phyloP scores from a whole-genome alignment of 2,888 invertebrate genomes.

The Agrotis clavis region DNA sequence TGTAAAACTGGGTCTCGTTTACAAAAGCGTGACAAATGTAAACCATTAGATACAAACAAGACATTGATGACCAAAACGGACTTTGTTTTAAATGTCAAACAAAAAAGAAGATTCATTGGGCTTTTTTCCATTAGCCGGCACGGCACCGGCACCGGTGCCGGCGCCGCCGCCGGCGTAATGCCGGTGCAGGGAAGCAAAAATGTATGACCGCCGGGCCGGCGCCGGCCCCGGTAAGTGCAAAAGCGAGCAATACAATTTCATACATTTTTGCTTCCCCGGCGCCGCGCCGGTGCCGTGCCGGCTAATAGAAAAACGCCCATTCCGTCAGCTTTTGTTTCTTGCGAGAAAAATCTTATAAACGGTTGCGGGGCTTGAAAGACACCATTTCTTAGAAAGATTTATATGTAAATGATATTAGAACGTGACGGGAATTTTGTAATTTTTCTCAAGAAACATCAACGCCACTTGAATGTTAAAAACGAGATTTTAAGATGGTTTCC shows the following conservation, averaged over 20 bases:
- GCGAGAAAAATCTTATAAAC: constrained; percentile 43
- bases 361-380: constrained; percentile 40
- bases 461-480: constrained; percentile 52
- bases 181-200: too few species aligned
- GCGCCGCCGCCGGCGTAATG: too few species aligned
- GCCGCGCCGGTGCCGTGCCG: too few species aligned
- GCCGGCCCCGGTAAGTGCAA: too few species aligned
- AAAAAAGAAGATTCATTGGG: constrained; percentile 36
- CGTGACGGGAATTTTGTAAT: constrained; percentile 60
- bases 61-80: neutral
- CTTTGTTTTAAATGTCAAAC: constrained; percentile 6
- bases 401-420: constrained; percentile 63
- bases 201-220: too few species aligned
- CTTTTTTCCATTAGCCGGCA: too few species aligned
- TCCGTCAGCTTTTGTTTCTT: constrained; percentile 42
- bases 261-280: too few species aligned
- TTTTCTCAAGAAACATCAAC: constrained; percentile 45
- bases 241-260: too few species aligned
- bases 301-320: too few species aligned
- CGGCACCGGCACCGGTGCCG: too few species aligned
- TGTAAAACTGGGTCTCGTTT: neutral
- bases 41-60: constrained; percentile 23
- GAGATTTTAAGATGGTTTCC: constrained; percentile 31
- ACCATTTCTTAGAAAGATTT: constrained; percentile 59
- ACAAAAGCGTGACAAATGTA: constrained; percentile 17